These are phyloP conservation scores for Drymonia ruficornis DNA, from an alignment of 2,888 invertebrate species.

Conservation along the genomic window DNA sequence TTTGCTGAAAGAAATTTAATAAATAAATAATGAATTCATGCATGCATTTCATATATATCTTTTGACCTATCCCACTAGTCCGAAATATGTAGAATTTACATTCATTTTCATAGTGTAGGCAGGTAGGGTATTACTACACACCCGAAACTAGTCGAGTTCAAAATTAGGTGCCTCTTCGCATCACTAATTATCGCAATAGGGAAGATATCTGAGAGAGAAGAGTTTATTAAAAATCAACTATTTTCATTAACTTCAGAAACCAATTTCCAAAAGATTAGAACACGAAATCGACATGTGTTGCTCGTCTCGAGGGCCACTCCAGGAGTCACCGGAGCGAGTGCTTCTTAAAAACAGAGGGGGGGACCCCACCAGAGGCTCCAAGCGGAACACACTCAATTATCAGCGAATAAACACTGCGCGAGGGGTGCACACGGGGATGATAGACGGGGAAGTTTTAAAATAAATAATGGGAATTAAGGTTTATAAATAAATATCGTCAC, in stretches of 20 bases:
- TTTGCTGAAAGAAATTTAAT: too few species aligned
- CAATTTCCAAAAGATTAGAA: slow-evolving; percentile 42
- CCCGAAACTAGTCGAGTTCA: too few species aligned
- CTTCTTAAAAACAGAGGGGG: slow-evolving; percentile 68
- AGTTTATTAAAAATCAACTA: too few species aligned
- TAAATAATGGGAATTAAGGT: slow-evolving; percentile 3
- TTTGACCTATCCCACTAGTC: too few species aligned
- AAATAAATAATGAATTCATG: too few species aligned
- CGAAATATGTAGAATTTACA: too few species aligned
- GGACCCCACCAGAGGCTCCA: slow-evolving; percentile 40
- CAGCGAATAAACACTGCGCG: slow-evolving; percentile 66
- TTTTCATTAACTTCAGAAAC: neutral
- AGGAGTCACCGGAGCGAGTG: slow-evolving; percentile 59
- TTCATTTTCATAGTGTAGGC: too few species aligned
- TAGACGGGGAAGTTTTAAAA: slow-evolving; percentile 19
- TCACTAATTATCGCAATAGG: neutral
- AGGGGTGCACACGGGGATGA: slow-evolving; percentile 40
- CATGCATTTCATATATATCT: too few species aligned
- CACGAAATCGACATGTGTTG: slow-evolving; percentile 62
- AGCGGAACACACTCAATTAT: slow-evolving; percentile 69
- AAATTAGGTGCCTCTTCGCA: too few species aligned
- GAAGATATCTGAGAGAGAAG: too few species aligned
- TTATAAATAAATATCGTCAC: too few species aligned
- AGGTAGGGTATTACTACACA: too few species aligned
- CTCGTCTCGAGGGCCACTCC: slow-evolving; percentile 46